Conservation (phyloP, 37 sponge, comb jelly and placozoan species). For the Halichondria panicea region DNA sequence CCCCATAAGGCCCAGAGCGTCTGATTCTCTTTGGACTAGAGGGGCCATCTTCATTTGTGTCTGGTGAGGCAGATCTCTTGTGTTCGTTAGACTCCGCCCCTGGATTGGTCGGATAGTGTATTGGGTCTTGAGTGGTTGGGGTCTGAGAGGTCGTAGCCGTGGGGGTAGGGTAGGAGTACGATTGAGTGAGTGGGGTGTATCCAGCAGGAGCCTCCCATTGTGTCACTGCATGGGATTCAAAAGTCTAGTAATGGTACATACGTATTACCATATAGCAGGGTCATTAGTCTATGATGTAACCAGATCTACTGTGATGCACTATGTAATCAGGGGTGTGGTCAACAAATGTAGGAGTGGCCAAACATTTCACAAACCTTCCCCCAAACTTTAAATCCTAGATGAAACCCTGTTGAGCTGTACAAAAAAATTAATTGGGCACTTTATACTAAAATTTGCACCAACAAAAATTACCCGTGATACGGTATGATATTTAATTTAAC, state of each 20-base stretch:
- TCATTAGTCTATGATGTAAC: too few relatives aligned
- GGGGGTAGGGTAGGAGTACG: too few relatives aligned
- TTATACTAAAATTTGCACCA: not conserved
- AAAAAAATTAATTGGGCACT: not conserved
- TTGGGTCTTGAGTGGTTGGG: too few relatives aligned
- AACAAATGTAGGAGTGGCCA: too few relatives aligned
- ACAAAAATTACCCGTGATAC: not conserved
- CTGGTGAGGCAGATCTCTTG: not conserved
- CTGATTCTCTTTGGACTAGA: constrained; percentile 32
- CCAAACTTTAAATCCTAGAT: too few relatives aligned
- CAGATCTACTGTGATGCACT: too few relatives aligned
- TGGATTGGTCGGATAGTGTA: not conserved
- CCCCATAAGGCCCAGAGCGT: constrained; percentile 46
- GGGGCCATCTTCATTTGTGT: not conserved
- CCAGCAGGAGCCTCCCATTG: constrained; percentile 66
- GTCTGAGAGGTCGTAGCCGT: not conserved
- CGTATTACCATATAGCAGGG: too few relatives aligned
- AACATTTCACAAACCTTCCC: too few relatives aligned
- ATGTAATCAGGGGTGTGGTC: too few relatives aligned
- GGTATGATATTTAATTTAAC: not conserved
- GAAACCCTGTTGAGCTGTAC: not conserved
- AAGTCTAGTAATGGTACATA: too few relatives aligned
- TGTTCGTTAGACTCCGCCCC: not conserved
- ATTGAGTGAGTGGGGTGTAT: not conserved
- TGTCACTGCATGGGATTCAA: constrained; percentile 10